Evolutionary conservation across 2,888 invertebrate genomes (phyloP).

Genomic region (Dascillus cervinus): DNA sequence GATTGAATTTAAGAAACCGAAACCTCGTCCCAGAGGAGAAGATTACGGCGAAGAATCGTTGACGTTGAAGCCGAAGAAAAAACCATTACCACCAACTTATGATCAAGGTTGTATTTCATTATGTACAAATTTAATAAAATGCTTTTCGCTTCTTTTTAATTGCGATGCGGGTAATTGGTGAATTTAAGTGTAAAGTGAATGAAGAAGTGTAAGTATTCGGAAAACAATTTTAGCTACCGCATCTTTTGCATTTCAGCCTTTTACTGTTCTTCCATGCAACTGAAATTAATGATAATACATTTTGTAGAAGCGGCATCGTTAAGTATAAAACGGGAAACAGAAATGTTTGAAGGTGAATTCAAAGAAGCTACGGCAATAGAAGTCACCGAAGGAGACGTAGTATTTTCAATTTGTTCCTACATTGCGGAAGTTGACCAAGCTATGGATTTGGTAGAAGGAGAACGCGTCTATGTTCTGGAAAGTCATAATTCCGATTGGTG

Average conservation of each 20-base stretch:
- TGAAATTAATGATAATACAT: too few relatives aligned
- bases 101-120: conserved; percentile 59
- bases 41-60: conserved; percentile 63
- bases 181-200: too few relatives aligned
- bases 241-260: conserved; percentile 20
- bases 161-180: too few relatives aligned
- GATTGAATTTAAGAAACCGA: conserved; percentile 46
- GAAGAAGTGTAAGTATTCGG: too few relatives aligned
- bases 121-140: too few relatives aligned
- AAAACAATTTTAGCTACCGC: conserved; percentile 4
- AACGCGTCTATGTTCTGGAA: conserved; percentile 74
- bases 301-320: conserved; percentile 40
- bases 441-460: conserved; percentile 83
- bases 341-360: conserved; percentile 34
- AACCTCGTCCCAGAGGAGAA: conserved; percentile 40
- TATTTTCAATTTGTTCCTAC: conserved; percentile 78
- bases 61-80: conserved; percentile 61
- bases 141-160: too few relatives aligned
- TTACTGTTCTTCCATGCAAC: conserved; percentile 6
- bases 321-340: conserved; percentile 42
- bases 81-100: conserved; percentile 56
- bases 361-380: conserved; percentile 28
- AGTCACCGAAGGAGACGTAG: conserved; percentile 65
- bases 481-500: conserved; percentile 87
- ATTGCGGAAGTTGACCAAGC: conserved; percentile 83